Percentiles rank a stretch among this genome's conserved stretches.
Conservation (phyloP, 2,113 vertebrate genomes). For the Pyxicephalus adspersus region DNA sequence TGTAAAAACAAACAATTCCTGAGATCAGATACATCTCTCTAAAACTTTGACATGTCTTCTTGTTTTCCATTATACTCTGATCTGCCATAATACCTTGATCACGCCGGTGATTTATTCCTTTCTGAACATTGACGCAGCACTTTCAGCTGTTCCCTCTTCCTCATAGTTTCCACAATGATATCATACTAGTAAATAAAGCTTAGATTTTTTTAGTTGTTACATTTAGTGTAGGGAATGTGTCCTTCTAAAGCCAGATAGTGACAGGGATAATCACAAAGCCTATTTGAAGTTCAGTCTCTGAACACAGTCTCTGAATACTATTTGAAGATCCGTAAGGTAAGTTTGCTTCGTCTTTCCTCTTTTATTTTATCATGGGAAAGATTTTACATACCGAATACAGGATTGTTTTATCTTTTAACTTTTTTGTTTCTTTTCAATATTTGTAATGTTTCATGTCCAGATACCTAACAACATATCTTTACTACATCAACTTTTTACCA, state of each 20-base stretch:
- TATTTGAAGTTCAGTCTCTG: slow-evolving; percentile 25
- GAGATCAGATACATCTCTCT: too few relatives aligned
- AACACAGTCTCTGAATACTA: too few relatives aligned
- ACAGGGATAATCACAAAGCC: background rate
- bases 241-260: background rate
- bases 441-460: too few relatives aligned
- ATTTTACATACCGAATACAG: too few relatives aligned
- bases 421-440: too few relatives aligned
- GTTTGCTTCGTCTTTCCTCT: background rate
- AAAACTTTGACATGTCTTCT: too few relatives aligned
- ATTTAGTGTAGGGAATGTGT: slow-evolving; percentile 15
- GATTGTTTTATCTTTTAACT: too few relatives aligned
- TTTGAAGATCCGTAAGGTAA: slow-evolving; percentile 5
- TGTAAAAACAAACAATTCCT: background rate
- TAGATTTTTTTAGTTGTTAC: background rate
- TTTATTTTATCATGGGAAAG: background rate
- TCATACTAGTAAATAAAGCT: slow-evolving; percentile 22
- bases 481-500: too few relatives aligned
- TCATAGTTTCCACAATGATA: background rate
- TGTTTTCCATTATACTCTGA: too few relatives aligned
- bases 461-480: too few relatives aligned
- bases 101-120: background rate
- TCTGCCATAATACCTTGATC: background rate
- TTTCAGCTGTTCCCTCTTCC: too few relatives aligned
- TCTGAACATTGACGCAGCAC: too few relatives aligned